A percentile compares a stretch with the other conserved stretches of the same genome.
Conservation (phyloP, 1,140 invertebrate genomes). For the Dufourea novaeangliae region DNA sequence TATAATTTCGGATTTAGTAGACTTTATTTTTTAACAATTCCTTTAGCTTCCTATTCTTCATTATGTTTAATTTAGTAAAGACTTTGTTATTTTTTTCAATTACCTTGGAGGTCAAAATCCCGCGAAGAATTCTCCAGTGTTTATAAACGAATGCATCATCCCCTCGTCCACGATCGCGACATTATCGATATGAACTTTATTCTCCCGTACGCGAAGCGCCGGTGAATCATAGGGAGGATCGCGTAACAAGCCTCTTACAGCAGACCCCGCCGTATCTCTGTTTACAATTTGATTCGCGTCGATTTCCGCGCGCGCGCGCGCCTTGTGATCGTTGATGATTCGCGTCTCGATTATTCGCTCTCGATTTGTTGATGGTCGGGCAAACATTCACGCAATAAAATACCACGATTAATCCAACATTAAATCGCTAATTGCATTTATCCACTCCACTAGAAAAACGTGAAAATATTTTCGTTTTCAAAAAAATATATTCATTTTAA, state of each 20-base stretch:
- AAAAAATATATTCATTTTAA: no score
- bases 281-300: slow-evolving; percentile 46
- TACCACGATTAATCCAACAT: slow-evolving; percentile 36
- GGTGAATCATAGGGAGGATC: slow-evolving; percentile 36
- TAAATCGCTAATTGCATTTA: no score
- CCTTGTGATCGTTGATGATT: neutral
- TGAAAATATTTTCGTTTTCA: no score
- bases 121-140: neutral
- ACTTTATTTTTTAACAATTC: no score
- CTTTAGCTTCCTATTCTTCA: no score
- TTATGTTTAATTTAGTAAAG: no score
- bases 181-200: slow-evolving; percentile 48
- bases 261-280: slow-evolving; percentile 20
- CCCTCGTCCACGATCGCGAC: neutral
- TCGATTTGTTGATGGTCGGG: slow-evolving; percentile 10
- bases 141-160: slow-evolving; percentile 7
- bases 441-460: no score
- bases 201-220: slow-evolving; percentile 26
- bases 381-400: slow-evolving; percentile 23
- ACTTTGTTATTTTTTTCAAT: no score
- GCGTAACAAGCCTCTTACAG: neutral
- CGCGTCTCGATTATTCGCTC: slow-evolving; percentile 14
- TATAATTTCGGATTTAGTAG: no score
- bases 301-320: neutral
- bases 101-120: neutral